Conservation (phyloP, 2,113 vertebrate genomes). For the Sebastes fasciatus region DNA sequence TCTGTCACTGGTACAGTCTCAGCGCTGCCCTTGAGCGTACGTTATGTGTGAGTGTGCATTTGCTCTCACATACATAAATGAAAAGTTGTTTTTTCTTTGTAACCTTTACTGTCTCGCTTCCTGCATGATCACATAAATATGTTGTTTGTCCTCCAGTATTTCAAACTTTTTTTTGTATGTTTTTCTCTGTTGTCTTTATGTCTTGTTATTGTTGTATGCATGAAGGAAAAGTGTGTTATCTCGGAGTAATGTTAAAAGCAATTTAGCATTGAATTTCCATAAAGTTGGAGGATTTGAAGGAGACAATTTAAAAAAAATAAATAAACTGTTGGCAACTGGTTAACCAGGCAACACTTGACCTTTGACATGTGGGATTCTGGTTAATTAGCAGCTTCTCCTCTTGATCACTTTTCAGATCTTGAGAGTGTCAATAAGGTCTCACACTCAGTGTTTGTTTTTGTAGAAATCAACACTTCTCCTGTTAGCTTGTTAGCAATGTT, state of each 20-base stretch:
- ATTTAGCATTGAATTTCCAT: no score
- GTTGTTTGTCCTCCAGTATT: background rate
- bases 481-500: background rate
- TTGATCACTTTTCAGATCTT: no score
- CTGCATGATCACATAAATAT: background rate
- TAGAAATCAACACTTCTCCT: background rate
- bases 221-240: background rate
- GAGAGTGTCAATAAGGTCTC: no score
- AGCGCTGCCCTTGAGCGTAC: conserved; percentile 48
- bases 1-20: conserved; percentile 49
- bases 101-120: conserved; percentile 20
- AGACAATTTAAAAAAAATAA: no score
- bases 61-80: conserved; percentile 4
- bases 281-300: no score
- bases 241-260: no score
- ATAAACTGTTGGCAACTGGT: no score
- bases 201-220: background rate
- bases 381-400: no score
- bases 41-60: conserved; percentile 7
- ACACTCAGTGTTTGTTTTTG: background rate
- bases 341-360: no score
- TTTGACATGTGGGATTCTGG: no score
- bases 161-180: background rate
- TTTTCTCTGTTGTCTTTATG: background rate
- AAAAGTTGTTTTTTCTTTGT: background rate